Evolutionary conservation across 2,888 invertebrate genomes (phyloP), one percentile per base, ranked within the genome.

Genomic region (Ectropis crepuscularia): DNA sequence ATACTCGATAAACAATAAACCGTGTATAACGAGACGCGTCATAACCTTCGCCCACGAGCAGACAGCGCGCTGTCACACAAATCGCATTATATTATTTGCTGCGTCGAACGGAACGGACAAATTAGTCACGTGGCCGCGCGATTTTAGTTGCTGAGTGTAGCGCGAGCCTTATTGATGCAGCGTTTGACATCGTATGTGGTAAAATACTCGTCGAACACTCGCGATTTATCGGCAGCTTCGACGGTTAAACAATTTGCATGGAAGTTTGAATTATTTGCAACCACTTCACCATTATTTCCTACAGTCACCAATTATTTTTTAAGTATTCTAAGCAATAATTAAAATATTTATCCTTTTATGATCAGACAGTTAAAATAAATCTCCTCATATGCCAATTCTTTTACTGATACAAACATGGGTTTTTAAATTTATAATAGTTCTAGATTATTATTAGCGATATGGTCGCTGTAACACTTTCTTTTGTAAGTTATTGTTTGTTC

Each of bases 11-110:
- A 89, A 89, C 88, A 89, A 89, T 86, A 81, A 81, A 78, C 78
- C 76, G 73, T 74, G 74, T 77, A 81, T 90, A 90, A 90, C 90
- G 88, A 90, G 88, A 77, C 83, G 76, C 76, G 85, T 84, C 83
- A 87, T 87, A 87, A 88, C 80, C 81, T 82, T 83, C 83, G 74
- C 81, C 81, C 81, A 82, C 72, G 72, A 69, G 70, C 71, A 70
- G 73, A 71, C 75, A 68, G 73, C 70, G 61, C 66, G 77, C 81
- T 81, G 87, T 84, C 88, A 74, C 86, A 86, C 88, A 88, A 88
- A 87, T 88, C 84, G 82, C 81, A 84, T 83, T 84, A 83, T 70
- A 75, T 81, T 86, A 85, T 85, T 85, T 83, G 83, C 78, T 73
- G 75, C 76, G 78, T 79, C 78, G 76, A 73, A 79, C 74, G 72